A percentile compares a stretch with the other conserved stretches of the same genome.
Evolutionary conservation across 2,797 vertebrate genomes (phyloP).

Genomic region (Sebastes minor): DNA sequence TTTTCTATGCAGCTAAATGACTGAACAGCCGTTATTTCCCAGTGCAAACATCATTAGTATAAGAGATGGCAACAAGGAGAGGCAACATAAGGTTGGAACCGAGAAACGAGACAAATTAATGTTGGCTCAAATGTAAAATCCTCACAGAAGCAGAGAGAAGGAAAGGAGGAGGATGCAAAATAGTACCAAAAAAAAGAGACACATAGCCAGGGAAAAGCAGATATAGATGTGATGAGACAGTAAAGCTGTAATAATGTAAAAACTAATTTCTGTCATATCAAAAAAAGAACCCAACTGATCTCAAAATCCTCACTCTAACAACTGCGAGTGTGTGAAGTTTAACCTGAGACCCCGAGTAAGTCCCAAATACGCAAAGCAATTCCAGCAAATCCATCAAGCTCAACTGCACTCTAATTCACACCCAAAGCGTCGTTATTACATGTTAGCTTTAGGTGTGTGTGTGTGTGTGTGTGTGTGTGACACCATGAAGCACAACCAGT

Average conservation of each 20-base stretch:
- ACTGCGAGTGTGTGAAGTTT: neutral
- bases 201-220: neutral
- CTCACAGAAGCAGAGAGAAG: neutral
- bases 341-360: neutral
- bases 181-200: neutral
- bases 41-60: conserved; percentile 23
- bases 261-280: neutral
- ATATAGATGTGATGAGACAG: neutral
- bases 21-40: conserved; percentile 1
- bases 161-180: neutral
- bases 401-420: conserved; percentile 1
- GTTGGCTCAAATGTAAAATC: conserved; percentile 18
- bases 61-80: conserved; percentile 16
- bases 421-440: neutral
- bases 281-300: neutral
- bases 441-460: neutral
- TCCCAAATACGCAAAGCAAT: neutral
- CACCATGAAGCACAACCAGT: neutral
- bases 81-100: conserved; percentile 12
- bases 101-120: conserved; percentile 20
- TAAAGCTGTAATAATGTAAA: neutral
- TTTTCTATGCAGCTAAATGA: neutral
- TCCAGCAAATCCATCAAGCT: neutral
- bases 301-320: neutral
- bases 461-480: neutral